Conservation (phyloP, 2,888 invertebrate genomes). For the Sturmia bella region DNA sequence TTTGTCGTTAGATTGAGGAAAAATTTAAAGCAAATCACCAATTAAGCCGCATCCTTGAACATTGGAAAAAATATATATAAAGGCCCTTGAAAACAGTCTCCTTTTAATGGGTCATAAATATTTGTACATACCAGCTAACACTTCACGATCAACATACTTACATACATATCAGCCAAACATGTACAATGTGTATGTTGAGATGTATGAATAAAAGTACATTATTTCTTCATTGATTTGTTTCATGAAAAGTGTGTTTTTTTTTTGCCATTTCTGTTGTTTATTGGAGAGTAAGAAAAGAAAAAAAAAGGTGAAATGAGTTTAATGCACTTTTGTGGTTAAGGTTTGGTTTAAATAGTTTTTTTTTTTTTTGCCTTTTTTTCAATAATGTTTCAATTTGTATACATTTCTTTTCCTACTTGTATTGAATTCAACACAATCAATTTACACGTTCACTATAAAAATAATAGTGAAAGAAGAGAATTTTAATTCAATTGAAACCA, state of each 20-base stretch:
- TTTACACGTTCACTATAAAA: constrained; percentile 37
- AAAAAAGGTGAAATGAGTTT: constrained; percentile 69
- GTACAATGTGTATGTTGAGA: background rate
- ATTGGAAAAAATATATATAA: background rate
- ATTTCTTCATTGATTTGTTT: constrained; percentile 69
- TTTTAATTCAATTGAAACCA: constrained; percentile 1
- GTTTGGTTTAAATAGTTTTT: constrained; percentile 64
- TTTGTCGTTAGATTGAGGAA: too few species aligned
- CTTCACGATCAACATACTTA: background rate
- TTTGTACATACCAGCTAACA: constrained; percentile 25
- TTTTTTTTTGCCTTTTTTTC: constrained; percentile 19
- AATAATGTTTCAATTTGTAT: constrained; percentile 60
- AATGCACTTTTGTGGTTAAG: constrained; percentile 69
- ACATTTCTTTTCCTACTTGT: constrained; percentile 60
- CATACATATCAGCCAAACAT: background rate
- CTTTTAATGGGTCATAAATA: background rate
- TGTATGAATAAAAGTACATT: constrained; percentile 30
- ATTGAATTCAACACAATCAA: constrained; percentile 46
- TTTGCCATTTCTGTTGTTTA: constrained; percentile 14
- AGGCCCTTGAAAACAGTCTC: background rate
- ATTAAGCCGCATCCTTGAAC: background rate
- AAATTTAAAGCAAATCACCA: too few species aligned
- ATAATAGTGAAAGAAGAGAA: constrained; percentile 14
- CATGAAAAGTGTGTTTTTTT: constrained; percentile 20
- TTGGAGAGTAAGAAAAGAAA: constrained; percentile 34